Evolutionary conservation across 2,797 vertebrate genomes (phyloP).

Genomic region (Helostoma temminkii): DNA sequence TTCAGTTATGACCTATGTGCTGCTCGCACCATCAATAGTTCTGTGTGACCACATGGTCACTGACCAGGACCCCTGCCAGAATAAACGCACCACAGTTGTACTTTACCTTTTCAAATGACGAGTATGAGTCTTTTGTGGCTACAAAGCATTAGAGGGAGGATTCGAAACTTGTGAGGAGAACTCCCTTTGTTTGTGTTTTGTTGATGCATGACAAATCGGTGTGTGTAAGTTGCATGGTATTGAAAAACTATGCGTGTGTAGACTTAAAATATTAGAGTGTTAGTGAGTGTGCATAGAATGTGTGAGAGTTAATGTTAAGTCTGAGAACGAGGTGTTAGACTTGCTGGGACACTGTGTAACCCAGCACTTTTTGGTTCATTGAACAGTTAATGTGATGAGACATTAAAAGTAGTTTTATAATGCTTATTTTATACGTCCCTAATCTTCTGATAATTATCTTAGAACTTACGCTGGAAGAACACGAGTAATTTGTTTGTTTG

Average conservation of each 20-base stretch:
- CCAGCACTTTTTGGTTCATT: not conserved
- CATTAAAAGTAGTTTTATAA: not conserved
- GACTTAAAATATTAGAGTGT: not conserved
- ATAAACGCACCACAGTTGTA: not conserved
- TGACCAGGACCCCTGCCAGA: not conserved
- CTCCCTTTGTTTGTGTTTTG: not conserved
- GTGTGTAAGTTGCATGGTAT: not conserved
- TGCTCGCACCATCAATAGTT: not conserved
- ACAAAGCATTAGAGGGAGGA: not conserved
- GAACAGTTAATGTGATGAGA: not conserved
- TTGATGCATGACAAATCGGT: slow-evolving; percentile 2
- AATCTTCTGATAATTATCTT: not conserved
- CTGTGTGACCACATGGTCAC: not conserved
- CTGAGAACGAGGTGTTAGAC: not conserved
- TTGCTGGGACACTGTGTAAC: not conserved
- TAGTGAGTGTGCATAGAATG: not conserved
- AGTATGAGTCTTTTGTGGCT: not conserved
- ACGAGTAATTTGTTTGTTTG: not conserved
- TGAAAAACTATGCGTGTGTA: not conserved
- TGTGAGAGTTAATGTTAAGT: not conserved
- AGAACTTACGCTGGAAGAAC: not conserved
- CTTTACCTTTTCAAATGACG: not conserved
- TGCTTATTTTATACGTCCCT: not conserved
- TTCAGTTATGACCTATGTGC: not conserved
- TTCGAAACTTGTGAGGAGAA: not conserved